These are phyloP conservation scores for Bubo bubo DNA, from an alignment of 2,113 vertebrate genomes.

Conservation along the genomic window DNA sequence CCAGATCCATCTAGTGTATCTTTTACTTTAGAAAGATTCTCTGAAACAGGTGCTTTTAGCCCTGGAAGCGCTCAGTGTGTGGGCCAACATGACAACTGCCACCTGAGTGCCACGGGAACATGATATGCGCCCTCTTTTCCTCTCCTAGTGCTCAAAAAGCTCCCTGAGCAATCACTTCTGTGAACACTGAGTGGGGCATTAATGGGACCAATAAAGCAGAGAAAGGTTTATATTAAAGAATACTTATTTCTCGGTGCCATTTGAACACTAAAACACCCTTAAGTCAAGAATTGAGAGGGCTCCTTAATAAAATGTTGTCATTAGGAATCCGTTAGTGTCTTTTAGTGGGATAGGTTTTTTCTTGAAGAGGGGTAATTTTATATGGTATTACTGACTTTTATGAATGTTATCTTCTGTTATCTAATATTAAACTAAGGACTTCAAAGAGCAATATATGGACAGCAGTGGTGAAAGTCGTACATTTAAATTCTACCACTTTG, in stretches of 20 bases:
- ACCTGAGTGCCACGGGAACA: not conserved
- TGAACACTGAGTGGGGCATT: not conserved
- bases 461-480: not conserved
- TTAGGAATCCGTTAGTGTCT: not conserved
- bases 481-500: not conserved
- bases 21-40: not conserved
- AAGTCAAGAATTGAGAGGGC: not conserved
- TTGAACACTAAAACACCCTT: not conserved
- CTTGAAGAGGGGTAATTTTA: not conserved
- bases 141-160: not conserved
- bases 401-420: not conserved
- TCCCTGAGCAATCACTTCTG: not conserved
- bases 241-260: not conserved
- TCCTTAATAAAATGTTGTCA: not conserved
- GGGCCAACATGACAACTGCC: rapidly evolving
- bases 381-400: not conserved
- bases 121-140: rapidly evolving
- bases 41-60: not conserved
- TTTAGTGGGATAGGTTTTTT: not conserved
- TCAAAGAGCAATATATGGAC: not conserved
- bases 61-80: not conserved
- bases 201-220: not conserved
- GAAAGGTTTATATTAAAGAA: not conserved
- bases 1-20: not conserved
- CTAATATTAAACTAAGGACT: not conserved